Base-by-base conservation (phyloP, 2,888 invertebrate species). In the Cheilosia impressa region DNA sequence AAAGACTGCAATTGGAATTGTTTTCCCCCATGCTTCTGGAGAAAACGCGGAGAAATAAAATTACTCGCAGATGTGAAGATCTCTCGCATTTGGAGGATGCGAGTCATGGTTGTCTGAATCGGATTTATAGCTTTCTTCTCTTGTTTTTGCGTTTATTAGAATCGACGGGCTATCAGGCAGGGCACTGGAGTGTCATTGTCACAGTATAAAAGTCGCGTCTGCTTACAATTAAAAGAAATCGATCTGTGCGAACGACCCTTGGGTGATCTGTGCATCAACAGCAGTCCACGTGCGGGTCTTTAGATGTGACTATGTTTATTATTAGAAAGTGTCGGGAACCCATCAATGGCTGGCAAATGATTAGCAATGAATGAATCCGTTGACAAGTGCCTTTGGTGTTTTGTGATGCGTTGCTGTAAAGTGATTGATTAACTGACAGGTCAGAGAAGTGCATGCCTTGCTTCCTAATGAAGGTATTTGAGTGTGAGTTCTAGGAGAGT, bases 21-120 rank as follows among this genome's bases (percentile, higher is more conserved):
- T 80, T 73, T 43, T 31, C 3, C 17, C 45, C 17, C 47, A 17
- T 9, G 19, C 58, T 80, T 58, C 27, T 34, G 50, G 13, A 31
- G 47, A 78, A 63, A 65, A 43, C 52, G 13, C 58, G 13, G 13
- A 55, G 55, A 47, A 34, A 73, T 27, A 34, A 79, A 73, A 53
- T 73, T 60, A 66, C 66, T 73, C 80, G 63, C 76, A 76, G 76
- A 34, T 77, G 80, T 77, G 80, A 45, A 43, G 22, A 22, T 15
- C 45, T 45, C 31, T 47, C 24, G 34, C 24, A 19, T 10, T 13
- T n/a, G 17, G 34, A 24, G 60, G 58, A 75, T 55, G 62, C 22
- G 43, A 63, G 75, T 60, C 84, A 76, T 53, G 84, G 73, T 79
- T 58, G 79, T 69, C 58, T 75, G 73, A 84, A 68, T 65, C 19